Percentiles rank a stretch among this genome's conserved stretches.
Evolutionary conservation across 2,113 vertebrate genomes (phyloP).

Genomic region (Hymenochirus boettgeri): DNA sequence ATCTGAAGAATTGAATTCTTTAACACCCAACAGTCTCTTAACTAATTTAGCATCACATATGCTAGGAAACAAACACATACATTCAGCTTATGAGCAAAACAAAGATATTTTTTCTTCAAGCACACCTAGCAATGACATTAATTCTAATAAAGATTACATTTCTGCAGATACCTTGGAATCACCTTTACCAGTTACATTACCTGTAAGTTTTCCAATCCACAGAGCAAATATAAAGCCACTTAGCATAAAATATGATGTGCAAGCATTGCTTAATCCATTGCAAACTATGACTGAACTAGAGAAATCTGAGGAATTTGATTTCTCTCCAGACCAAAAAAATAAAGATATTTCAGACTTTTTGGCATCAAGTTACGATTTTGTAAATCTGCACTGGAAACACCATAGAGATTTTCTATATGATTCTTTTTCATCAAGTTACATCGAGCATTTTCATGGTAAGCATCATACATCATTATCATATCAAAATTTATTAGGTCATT

Average conservation of each 20-base stretch:
- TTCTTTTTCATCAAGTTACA: slow-evolving; percentile 44
- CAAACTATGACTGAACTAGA: slow-evolving; percentile 29
- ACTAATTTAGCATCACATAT: slow-evolving; percentile 26
- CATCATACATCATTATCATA: slow-evolving; percentile 25
- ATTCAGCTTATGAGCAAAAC: slow-evolving; percentile 26
- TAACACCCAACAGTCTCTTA: slow-evolving; percentile 22
- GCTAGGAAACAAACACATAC: slow-evolving; percentile 28
- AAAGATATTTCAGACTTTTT: slow-evolving; percentile 45
- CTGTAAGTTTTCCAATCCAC: slow-evolving; percentile 16
- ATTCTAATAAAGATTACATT: slow-evolving; percentile 30
- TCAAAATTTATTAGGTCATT: slow-evolving; percentile 32
- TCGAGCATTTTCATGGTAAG: slow-evolving; percentile 36
- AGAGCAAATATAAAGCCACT: slow-evolving; percentile 11
- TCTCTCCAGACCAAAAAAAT: neutral
- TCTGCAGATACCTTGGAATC: slow-evolving; percentile 15
- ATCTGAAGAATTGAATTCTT: slow-evolving; percentile 29
- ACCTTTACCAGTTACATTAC: neutral
- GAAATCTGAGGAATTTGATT: neutral
- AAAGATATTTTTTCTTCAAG: neutral
- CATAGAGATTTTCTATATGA: slow-evolving; percentile 23
- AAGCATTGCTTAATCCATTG: slow-evolving; percentile 41
- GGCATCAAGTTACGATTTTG: slow-evolving; percentile 5
- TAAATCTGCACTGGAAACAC: neutral
- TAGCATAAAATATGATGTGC: slow-evolving; percentile 21
- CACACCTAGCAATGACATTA: slow-evolving; percentile 36